Evolutionary conservation across 1,140 invertebrate genomes (phyloP).

Genomic region (Drosophila nasuta): DNA sequence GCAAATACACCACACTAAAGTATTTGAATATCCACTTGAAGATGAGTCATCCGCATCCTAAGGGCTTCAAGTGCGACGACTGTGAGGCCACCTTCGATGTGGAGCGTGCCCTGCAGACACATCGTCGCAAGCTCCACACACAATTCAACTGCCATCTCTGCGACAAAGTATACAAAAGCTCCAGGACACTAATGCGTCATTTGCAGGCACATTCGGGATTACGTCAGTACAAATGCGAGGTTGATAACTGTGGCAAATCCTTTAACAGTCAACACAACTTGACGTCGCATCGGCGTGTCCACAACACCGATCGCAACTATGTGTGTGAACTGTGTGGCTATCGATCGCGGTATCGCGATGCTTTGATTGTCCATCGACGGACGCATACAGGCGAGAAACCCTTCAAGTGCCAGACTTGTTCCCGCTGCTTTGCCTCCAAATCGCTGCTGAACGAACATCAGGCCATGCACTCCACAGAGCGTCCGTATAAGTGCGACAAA

Average conservation of each 20-base stretch:
- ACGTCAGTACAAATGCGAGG: conserved; percentile 65
- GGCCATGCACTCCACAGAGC: conserved; percentile 92
- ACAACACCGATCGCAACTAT: conserved; percentile 67
- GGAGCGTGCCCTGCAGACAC: conserved; percentile 60
- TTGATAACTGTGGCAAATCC: conserved; percentile 73
- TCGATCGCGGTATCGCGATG: conserved; percentile 87
- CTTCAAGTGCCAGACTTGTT: conserved; percentile 85
- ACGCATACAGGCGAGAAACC: conserved; percentile 99
- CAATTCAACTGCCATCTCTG: conserved; percentile 66
- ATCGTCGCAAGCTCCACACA: conserved; percentile 62
- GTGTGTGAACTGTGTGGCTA: conserved; percentile 79
- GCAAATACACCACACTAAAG: conserved; percentile 62
- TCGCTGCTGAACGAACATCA: conserved; percentile 85
- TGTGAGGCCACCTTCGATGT: conserved; percentile 63
- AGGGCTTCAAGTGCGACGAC: conserved; percentile 67
- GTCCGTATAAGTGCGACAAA: conserved; percentile 90
- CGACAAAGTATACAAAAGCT: conserved; percentile 69
- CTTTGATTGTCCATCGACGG: conserved; percentile 96
- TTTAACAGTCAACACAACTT: conserved; percentile 72
- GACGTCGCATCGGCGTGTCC: conserved; percentile 64
- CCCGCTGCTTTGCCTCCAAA: conserved; percentile 69
- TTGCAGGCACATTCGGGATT: conserved; percentile 62
- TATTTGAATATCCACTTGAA: conserved; percentile 71
- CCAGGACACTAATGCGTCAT: conserved; percentile 60
- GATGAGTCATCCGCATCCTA: conserved; percentile 66